Evolutionary conservation across 1,140 invertebrate genomes (phyloP).

Genomic region (Ruditapes philippinarum): DNA sequence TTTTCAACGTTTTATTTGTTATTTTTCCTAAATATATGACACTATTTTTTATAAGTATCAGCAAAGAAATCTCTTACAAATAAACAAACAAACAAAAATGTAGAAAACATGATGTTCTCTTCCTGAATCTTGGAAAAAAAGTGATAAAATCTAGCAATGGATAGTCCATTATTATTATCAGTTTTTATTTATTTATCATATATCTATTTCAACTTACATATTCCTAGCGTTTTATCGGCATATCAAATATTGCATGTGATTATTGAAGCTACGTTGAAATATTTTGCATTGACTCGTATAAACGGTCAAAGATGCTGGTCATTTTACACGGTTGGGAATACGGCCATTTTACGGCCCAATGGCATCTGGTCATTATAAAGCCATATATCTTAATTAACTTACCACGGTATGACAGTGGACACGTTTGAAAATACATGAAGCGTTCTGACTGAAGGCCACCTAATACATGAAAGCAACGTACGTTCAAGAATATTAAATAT

Average conservation of each 20-base stretch:
- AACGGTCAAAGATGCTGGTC: background rate
- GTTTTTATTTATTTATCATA: too few species aligned
- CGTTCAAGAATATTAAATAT: conserved; percentile 3
- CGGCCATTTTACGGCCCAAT: background rate
- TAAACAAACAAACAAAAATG: too few species aligned
- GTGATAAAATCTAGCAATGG: too few species aligned
- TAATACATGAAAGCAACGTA: background rate
- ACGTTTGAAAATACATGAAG: background rate
- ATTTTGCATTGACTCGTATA: background rate
- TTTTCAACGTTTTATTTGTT: too few species aligned
- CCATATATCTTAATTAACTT: conserved; percentile 38
- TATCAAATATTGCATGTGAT: background rate
- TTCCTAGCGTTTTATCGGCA: too few species aligned
- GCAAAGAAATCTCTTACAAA: too few species aligned
- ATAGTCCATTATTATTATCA: too few species aligned
- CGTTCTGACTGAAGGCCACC: background rate
- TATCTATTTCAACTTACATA: too few species aligned
- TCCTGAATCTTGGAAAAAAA: too few species aligned
- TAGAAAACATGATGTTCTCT: too few species aligned
- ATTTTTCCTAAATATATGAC: too few species aligned
- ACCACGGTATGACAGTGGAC: background rate
- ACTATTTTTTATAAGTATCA: too few species aligned
- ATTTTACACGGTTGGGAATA: conserved; percentile 13
- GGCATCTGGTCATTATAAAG: conserved; percentile 33
- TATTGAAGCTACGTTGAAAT: background rate